Percentiles rank a stretch among this genome's conserved stretches.
These are phyloP conservation scores for Exephanes ischioxanthus DNA, from an alignment of 2,888 invertebrate genomes.

Conservation along the genomic window DNA sequence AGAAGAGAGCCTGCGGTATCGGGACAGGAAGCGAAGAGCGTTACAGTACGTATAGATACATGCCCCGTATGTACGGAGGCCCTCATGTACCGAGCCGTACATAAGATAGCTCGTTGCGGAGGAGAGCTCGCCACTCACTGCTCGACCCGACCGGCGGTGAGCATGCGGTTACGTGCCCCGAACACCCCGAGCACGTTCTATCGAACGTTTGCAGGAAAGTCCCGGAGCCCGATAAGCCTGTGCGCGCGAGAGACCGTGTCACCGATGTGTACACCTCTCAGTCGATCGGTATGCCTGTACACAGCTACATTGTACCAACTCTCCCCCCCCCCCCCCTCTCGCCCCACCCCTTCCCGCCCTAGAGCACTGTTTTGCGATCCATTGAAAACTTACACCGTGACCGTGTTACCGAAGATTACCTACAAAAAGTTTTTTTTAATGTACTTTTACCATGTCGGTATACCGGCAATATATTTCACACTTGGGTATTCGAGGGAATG, in stretches of 20 bases:
- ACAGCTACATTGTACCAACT: conserved; percentile 12
- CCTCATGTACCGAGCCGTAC: conserved; percentile 1
- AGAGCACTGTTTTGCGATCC: conserved; percentile 8
- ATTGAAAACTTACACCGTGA: conserved; percentile 43
- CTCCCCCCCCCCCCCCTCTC: too few species aligned
- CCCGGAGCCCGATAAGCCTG: conserved; percentile 39
- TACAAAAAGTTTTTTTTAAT: not conserved
- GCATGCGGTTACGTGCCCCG: conserved; percentile 26
- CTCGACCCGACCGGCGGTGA: conserved; percentile 23
- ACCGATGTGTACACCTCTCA: conserved; percentile 9
- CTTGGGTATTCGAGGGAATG: too few species aligned
- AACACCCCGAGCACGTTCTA: conserved; percentile 27
- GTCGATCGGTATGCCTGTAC: conserved; percentile 10
- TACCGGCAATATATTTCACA: too few species aligned
- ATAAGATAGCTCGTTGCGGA: conserved; percentile 22
- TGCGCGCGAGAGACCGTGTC: conserved; percentile 26
- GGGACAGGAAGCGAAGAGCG: conserved; percentile 70
- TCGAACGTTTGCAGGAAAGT: conserved; percentile 42
- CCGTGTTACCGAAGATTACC: conserved; percentile 17
- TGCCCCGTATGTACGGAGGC: not conserved
- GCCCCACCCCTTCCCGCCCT: too few species aligned
- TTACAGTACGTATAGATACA: conserved; percentile 32
- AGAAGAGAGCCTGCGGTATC: conserved; percentile 66
- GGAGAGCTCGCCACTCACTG: conserved; percentile 31
- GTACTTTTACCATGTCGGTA: too few species aligned